phyloP scores from a whole-genome alignment of 2,888 invertebrate species.

The Mellilla xanthometata region DNA sequence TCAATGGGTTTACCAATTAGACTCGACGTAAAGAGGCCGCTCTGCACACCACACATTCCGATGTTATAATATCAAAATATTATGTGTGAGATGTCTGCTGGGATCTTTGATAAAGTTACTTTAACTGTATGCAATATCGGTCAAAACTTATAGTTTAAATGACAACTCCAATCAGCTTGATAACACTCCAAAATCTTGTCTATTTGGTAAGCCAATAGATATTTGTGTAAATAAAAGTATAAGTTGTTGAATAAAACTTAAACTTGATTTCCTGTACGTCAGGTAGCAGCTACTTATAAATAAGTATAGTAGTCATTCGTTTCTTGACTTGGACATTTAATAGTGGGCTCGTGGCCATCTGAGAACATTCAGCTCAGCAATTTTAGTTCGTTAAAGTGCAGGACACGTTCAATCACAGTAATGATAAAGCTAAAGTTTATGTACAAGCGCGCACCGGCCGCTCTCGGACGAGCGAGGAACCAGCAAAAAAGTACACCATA shows the following conservation, averaged over 20 bases:
- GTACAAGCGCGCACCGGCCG: conserved; percentile 57
- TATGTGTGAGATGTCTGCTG: conserved; percentile 1
- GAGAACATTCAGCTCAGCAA: conserved; percentile 18
- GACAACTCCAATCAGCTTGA: too few species aligned
- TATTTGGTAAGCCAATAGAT: too few species aligned
- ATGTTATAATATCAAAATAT: not conserved
- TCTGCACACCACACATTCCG: conserved; percentile 4
- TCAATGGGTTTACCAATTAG: conserved; percentile 49
- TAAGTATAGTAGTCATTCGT: not conserved
- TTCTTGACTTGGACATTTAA: conserved; percentile 29
- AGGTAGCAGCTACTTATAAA: not conserved
- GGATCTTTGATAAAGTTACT: too few species aligned
- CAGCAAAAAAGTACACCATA: conserved; percentile 78
- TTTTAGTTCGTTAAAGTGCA: conserved; percentile 29
- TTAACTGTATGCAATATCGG: too few species aligned
- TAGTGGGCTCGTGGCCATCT: conserved; percentile 26
- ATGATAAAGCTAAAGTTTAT: conserved; percentile 67
- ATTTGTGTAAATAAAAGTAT: too few species aligned
- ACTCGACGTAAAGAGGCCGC: conserved; percentile 25
- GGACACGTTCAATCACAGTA: conserved; percentile 57
- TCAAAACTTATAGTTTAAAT: too few species aligned
- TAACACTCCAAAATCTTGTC: too few species aligned
- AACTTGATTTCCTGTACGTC: too few species aligned
- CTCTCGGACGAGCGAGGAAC: conserved; percentile 40
- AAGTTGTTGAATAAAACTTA: too few species aligned